phyloP scores from a whole-genome alignment of 2,888 invertebrate genomes.

The Disparrhopalites patrizii region DNA sequence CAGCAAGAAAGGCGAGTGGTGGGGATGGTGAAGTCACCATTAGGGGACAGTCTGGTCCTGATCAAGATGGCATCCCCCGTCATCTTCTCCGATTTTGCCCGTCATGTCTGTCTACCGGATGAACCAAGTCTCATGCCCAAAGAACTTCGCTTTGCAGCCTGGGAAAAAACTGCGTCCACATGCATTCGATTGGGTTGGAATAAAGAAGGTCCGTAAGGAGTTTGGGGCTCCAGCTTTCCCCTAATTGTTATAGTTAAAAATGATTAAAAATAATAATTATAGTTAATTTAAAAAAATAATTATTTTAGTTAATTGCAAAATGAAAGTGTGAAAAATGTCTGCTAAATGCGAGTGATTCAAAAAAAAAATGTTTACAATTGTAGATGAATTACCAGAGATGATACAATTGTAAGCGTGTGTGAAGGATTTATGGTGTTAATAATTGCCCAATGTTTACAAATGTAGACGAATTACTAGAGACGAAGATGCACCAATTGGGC shows the following conservation, averaged over 20 bases:
- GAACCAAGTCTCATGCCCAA: constrained; percentile 50
- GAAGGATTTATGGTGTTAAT: too few relatives aligned
- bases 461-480: constrained; percentile 47
- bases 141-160: constrained; percentile 50
- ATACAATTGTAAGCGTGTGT: too few relatives aligned
- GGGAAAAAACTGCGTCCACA: constrained; percentile 37
- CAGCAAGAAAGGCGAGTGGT: constrained; percentile 67
- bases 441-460: too few relatives aligned
- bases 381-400: too few relatives aligned
- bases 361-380: too few relatives aligned
- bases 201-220: constrained; percentile 60
- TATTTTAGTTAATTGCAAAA: too few relatives aligned
- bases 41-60: constrained; percentile 79
- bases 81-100: constrained; percentile 72
- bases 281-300: too few relatives aligned
- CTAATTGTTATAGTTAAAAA: too few relatives aligned
- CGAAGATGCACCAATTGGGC: constrained; percentile 43
- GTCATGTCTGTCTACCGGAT: constrained; percentile 74
- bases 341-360: too few relatives aligned
- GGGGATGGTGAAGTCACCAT: constrained; percentile 82
- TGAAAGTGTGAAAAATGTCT: too few relatives aligned
- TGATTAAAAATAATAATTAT: too few relatives aligned
- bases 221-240: not conserved
- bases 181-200: constrained; percentile 86
- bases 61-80: constrained; percentile 73